Percentiles rank a stretch among this genome's conserved stretches.
phyloP scores from a whole-genome alignment of 2,888 invertebrate species.

The Beris morrisii region DNA sequence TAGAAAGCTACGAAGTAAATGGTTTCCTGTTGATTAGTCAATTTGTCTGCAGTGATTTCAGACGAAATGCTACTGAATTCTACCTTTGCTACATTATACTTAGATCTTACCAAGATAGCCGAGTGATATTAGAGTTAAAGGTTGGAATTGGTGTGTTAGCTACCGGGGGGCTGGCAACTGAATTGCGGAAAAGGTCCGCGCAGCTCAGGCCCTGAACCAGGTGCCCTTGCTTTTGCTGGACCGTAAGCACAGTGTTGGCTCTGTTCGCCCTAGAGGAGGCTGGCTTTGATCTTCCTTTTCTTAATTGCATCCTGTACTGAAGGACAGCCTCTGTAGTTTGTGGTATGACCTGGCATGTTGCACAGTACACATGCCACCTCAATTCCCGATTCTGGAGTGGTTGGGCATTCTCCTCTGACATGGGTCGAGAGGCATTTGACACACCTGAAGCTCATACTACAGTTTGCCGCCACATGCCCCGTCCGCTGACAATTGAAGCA shows the following conservation, averaged over 20 bases:
- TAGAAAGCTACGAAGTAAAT: not conserved
- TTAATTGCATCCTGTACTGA: not conserved
- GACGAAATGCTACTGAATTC: not conserved
- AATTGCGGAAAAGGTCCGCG: too few relatives aligned
- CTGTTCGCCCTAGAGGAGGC: too few relatives aligned
- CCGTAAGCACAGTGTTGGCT: too few relatives aligned
- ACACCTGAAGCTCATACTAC: not conserved
- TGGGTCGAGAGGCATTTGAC: not conserved
- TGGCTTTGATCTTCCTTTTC: not conserved
- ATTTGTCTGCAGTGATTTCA: not conserved
- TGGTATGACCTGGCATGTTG: not conserved
- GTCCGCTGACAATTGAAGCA: not conserved
- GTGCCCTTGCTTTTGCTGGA: too few relatives aligned
- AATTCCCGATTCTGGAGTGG: not conserved
- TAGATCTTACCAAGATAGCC: not conserved
- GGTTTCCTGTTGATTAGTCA: not conserved
- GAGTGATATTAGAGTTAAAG: too few relatives aligned
- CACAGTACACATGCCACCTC: not conserved
- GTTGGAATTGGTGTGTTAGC: too few relatives aligned
- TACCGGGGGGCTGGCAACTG: too few relatives aligned
- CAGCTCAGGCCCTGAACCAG: too few relatives aligned
- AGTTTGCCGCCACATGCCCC: not conserved
- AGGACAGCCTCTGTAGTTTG: not conserved
- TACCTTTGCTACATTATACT: not conserved
- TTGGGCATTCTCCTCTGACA: not conserved